A percentile compares a stretch with the other conserved stretches of the same genome.
phyloP scores from a whole-genome alignment of 2,797 vertebrate species.

The Propithecus deckenii region DNA sequence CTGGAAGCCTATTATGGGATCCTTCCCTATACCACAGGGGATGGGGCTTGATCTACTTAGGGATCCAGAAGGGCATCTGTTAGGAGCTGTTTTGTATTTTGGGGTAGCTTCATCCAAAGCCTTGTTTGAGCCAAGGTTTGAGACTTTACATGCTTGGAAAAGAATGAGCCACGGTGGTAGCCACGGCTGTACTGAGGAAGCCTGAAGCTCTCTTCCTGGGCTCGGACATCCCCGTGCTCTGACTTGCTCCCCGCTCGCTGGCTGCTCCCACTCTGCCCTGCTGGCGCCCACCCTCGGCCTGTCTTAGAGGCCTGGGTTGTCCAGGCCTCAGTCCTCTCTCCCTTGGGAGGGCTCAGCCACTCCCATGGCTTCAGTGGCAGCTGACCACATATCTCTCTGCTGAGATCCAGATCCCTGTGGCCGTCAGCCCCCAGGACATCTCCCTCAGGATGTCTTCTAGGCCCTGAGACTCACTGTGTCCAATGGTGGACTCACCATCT shows the following conservation, averaged over 20 bases:
- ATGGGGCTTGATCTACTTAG: slow-evolving; percentile 11
- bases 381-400: not conserved
- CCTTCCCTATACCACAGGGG: not conserved
- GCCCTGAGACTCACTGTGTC: not conserved
- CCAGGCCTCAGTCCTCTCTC: not conserved
- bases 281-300: not conserved
- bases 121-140: not conserved
- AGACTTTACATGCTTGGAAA: slow-evolving; percentile 23
- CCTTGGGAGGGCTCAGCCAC: not conserved
- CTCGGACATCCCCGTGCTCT: not conserved
- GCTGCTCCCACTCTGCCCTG: not conserved
- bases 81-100: not conserved
- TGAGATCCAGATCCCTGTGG: not conserved
- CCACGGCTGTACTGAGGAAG: not conserved
- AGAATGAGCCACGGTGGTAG: not conserved
- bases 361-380: not conserved
- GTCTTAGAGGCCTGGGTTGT: not conserved
- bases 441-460: not conserved
- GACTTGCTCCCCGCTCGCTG: not conserved
- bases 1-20: not conserved
- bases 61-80: not conserved
- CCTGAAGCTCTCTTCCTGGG: not conserved
- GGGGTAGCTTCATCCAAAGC: not conserved
- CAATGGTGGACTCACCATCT: not conserved
- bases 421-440: not conserved